phyloP scores from a whole-genome alignment of 1,140 invertebrate species.

The Drosophila aff. region DNA sequence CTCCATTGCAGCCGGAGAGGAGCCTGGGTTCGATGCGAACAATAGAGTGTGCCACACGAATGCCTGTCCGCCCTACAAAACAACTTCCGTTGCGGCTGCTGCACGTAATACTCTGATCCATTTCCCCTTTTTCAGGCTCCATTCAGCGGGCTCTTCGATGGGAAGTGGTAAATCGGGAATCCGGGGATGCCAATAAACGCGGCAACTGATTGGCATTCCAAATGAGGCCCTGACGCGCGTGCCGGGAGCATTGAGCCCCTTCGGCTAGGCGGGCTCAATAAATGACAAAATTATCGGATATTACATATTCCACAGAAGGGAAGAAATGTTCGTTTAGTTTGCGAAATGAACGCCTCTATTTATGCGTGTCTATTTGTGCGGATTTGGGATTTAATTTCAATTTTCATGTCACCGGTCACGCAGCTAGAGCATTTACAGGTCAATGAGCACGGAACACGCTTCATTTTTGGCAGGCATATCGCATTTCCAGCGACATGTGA shows the following conservation, averaged over 20 bases:
- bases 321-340: conserved; percentile 9
- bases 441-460: conserved; percentile 14
- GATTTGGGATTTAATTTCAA: conserved; percentile 47
- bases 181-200: conserved; percentile 64
- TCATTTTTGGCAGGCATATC: not conserved
- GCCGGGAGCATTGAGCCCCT: conserved; percentile 43
- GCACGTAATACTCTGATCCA: conserved; percentile 56
- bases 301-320: conserved; percentile 23
- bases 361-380: conserved; percentile 21
- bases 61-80: conserved; percentile 49
- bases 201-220: conserved; percentile 75
- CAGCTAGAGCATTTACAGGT: conserved; percentile 11
- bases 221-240: conserved; percentile 58
- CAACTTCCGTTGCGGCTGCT: conserved; percentile 50
- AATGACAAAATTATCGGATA: conserved; percentile 69
- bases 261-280: conserved; percentile 39
- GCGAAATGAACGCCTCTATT: conserved; percentile 25
- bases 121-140: conserved; percentile 34
- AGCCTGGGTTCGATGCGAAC: conserved; percentile 35
- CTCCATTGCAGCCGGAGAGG: conserved; percentile 47
- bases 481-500: conserved; percentile 2
- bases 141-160: not conserved
- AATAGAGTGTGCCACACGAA: conserved; percentile 60
- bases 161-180: not conserved
- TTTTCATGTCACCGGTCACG: conserved; percentile 48